A percentile compares a stretch with the other conserved stretches of the same genome.
Conservation (phyloP, 2,113 vertebrate species). For the Bufo gargarizans region DNA sequence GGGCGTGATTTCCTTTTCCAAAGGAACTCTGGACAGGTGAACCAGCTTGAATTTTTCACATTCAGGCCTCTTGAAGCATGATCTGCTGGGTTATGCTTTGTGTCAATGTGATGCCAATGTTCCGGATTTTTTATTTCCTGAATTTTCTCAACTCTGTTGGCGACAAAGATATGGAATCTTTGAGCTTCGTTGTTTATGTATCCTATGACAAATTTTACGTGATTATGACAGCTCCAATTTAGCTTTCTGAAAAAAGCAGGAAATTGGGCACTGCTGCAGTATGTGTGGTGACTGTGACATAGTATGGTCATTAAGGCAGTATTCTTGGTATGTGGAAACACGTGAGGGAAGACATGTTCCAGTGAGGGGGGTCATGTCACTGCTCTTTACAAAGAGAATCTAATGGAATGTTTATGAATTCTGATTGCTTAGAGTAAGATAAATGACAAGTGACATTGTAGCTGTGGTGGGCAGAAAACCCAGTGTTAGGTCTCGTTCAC, state of each 20-base stretch:
- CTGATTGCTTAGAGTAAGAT: neutral
- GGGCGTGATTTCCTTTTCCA: too few relatives aligned
- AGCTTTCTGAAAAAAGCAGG: neutral
- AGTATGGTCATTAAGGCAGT: neutral
- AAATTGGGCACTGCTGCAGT: neutral
- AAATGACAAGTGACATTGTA: neutral
- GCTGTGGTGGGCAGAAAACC: neutral
- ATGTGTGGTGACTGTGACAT: neutral
- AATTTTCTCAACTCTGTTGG: too few relatives aligned
- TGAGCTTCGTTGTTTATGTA: too few relatives aligned
- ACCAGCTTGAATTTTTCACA: too few relatives aligned
- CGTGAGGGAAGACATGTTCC: neutral
- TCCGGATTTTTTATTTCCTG: too few relatives aligned
- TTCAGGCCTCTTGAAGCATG: too few relatives aligned
- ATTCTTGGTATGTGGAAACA: neutral
- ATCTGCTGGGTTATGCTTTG: too few relatives aligned
- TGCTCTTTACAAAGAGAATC: constrained; percentile 7
- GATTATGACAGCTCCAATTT: neutral
- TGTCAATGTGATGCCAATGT: too few relatives aligned
- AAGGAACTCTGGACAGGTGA: too few relatives aligned
- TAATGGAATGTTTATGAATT: constrained; percentile 14
- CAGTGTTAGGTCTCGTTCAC: neutral
- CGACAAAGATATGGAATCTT: too few relatives aligned
- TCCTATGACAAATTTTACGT: too few relatives aligned
- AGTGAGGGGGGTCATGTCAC: neutral